Evolutionary conservation across 2,888 invertebrate genomes (phyloP), one percentile per base, ranked within the genome.

Genomic region (Pseudococcus viburni): DNA sequence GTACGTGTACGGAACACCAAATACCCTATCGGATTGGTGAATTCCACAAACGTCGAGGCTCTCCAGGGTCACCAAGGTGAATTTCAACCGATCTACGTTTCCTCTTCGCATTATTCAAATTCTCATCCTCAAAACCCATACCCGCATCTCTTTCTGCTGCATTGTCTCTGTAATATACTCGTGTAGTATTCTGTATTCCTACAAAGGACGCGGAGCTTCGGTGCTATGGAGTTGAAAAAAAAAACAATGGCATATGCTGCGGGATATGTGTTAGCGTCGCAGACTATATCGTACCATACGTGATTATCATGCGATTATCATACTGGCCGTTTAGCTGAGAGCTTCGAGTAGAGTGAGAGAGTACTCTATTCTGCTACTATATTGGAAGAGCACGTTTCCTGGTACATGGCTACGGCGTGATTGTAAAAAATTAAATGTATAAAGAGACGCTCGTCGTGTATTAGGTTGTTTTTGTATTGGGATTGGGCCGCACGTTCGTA

Each of bases 261-360:
- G 88, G 88, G 88, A 88, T 88, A 80, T 88, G 88, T 88, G 88
- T 88, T 88, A 88, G 88, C 59, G 26, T 83, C 33, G 80, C 48
- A 80, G 55, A 80, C 55, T 80, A 15, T 73, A 64, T 64, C 33
- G 73, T 73, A 73, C 19, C 26, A 15, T 33, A 88, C 88, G 80
- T 88, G 88, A 88, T 88, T 88, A 88, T 88, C 88, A 83, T 88
- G 88, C 88, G 88, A 88, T 88, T 88, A 88, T 88, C 88, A 88
- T 88, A 88, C 59, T 33, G 88, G 42, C 17, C 26, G 87, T 51
- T 77, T 26, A 42, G 42, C 8, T 19, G 64, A 55, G 48, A 55
- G 48, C 4, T n/a, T 59, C 0, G 7, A 55, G 1, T 4, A 59
- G 59, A 59, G 48, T 4, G 55, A 55, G 55, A 55, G 55, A 51